phyloP scores from a whole-genome alignment of 2,113 vertebrate genomes.

The Myanophis thanlyinensis region DNA sequence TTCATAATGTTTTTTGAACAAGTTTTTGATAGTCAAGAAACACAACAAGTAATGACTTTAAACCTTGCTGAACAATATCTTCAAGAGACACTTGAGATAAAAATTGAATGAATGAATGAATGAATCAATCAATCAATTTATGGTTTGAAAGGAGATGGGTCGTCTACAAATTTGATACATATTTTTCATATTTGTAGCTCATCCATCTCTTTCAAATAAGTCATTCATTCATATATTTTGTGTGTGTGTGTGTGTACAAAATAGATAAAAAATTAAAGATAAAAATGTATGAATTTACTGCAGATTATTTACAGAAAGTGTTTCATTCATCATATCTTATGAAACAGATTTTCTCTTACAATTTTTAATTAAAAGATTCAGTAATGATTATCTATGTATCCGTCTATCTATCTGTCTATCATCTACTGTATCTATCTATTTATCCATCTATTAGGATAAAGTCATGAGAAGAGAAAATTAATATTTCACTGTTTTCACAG shows the following conservation, averaged over 20 bases:
- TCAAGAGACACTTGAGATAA: background rate
- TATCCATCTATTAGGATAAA: background rate
- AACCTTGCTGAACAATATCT: constrained; percentile 9
- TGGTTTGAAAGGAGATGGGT: too few species aligned
- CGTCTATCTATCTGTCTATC: too few species aligned
- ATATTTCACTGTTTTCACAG: background rate
- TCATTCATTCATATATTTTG: too few species aligned
- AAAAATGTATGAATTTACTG: too few species aligned
- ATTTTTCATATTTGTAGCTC: too few species aligned
- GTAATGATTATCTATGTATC: background rate
- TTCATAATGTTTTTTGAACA: background rate
- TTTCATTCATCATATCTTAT: background rate
- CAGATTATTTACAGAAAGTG: background rate
- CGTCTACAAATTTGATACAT: too few species aligned
- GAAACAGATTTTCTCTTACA: background rate
- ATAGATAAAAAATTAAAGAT: too few species aligned
- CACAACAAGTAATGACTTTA: background rate
- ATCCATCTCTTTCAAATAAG: too few species aligned
- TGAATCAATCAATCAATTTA: too few species aligned
- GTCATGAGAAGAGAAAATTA: background rate
- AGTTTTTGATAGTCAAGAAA: background rate
- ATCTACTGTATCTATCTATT: too few species aligned
- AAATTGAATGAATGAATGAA: too few species aligned
- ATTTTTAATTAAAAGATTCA: background rate
- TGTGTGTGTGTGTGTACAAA: too few species aligned